phyloP scores from a whole-genome alignment of 2,888 invertebrate genomes.

The Eupithecia exiguata region DNA sequence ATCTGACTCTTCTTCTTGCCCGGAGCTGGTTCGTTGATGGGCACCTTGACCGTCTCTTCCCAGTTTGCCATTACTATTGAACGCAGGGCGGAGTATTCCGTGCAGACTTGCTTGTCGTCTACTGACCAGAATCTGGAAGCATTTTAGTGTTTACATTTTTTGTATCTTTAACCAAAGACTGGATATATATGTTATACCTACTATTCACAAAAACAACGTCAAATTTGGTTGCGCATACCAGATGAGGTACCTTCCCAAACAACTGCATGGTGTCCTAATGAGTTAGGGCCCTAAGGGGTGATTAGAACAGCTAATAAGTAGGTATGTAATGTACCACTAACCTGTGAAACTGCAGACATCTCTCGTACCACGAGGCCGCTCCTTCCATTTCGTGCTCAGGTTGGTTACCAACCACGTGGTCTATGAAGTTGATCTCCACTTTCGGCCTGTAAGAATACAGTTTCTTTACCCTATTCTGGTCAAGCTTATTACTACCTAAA shows the following conservation, averaged over 20 bases:
- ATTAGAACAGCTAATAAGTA: not conserved
- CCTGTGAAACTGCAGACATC: conserved; percentile 85
- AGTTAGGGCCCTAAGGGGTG: no score
- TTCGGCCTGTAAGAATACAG: conserved; percentile 83
- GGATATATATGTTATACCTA: no score
- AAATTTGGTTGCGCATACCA: no score
- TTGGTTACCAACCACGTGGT: conserved; percentile 99
- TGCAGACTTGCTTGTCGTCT: conserved; percentile 97
- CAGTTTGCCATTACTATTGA: conserved; percentile 99
- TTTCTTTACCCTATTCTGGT: not conserved
- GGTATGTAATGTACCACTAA: conserved; percentile 39
- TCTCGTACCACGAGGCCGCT: conserved; percentile 93
- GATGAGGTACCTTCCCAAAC: no score
- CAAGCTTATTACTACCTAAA: no score
- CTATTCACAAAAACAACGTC: no score
- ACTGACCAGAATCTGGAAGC: conserved; percentile 97
- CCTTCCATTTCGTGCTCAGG: conserved; percentile 95
- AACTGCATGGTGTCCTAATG: no score
- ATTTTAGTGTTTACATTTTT: not conserved
- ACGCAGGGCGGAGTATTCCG: conserved; percentile 97
- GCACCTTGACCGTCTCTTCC: conserved; percentile 98
- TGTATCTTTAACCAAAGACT: no score
- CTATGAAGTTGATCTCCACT: conserved; percentile 92
- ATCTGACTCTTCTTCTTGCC: conserved; percentile 99
- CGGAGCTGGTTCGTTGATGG: conserved; percentile 98